phyloP scores from a whole-genome alignment of 2,888 invertebrate species.

The Trissolcus brochymenae region DNA sequence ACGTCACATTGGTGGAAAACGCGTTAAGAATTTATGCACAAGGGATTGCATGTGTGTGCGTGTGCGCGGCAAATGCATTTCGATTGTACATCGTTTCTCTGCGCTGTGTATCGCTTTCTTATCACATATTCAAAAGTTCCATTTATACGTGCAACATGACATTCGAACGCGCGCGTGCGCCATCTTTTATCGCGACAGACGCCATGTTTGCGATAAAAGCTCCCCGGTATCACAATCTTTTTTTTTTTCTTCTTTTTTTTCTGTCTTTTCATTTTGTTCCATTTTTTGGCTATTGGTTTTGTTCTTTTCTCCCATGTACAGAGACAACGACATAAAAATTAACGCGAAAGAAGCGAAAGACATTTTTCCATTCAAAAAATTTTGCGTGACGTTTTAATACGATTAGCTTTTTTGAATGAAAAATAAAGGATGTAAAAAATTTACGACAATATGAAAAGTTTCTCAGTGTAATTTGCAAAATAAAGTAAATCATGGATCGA shows the following conservation, averaged over 20 bases:
- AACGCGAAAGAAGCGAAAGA: too few relatives aligned
- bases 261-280: conserved; percentile 4
- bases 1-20: conserved; percentile 35
- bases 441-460: too few relatives aligned
- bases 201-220: conserved; percentile 39
- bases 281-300: not conserved
- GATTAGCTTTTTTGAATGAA: too few relatives aligned
- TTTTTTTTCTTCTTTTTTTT: not conserved
- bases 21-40: conserved; percentile 48
- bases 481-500: too few relatives aligned
- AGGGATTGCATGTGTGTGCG: conserved; percentile 19
- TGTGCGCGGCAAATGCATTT: conserved; percentile 49
- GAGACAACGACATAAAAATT: too few relatives aligned
- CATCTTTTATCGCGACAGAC: conserved; percentile 18
- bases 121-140: conserved; percentile 52
- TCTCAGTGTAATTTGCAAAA: too few relatives aligned
- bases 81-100: conserved; percentile 36
- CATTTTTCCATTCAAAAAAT: too few relatives aligned
- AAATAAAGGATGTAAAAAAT: too few relatives aligned
- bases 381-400: too few relatives aligned
- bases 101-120: conserved; percentile 51
- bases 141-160: conserved; percentile 39
- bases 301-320: too few relatives aligned
- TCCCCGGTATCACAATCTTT: not conserved
- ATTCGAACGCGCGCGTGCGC: conserved; percentile 29